A percentile compares a stretch with the other conserved stretches of the same genome.
Evolutionary conservation across 1,140 invertebrate genomes (phyloP).

Genomic region (Zaprionus africanus): DNA sequence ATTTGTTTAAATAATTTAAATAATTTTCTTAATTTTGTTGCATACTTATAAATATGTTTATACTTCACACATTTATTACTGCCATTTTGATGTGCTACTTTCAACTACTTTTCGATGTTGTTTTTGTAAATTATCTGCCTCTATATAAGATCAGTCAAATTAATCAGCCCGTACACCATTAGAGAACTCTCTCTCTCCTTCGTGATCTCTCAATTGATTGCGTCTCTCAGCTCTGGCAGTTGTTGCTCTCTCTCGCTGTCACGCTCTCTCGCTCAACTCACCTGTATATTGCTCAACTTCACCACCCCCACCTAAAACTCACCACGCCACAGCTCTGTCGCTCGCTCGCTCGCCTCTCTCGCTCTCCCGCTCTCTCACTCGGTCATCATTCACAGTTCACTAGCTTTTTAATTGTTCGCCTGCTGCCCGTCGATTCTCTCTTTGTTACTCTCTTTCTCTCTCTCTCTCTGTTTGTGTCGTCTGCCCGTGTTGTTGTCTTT

Average conservation of each 20-base stretch:
- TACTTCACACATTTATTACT: slow-evolving; percentile 32
- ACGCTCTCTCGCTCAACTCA: slow-evolving; percentile 9
- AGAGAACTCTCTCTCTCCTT: neutral
- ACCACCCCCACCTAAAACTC: slow-evolving; percentile 11
- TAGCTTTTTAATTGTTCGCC: slow-evolving; percentile 18
- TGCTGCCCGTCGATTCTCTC: slow-evolving; percentile 13
- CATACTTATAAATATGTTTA: slow-evolving; percentile 35
- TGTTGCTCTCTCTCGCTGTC: slow-evolving; percentile 8
- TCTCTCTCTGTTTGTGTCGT: slow-evolving; percentile 38
- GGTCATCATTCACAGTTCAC: slow-evolving; percentile 9
- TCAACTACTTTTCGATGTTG: slow-evolving; percentile 72
- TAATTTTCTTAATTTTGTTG: slow-evolving; percentile 40
- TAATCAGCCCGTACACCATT: slow-evolving; percentile 44
- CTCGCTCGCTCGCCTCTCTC: slow-evolving; percentile 7
- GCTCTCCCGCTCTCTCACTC: slow-evolving; percentile 4
- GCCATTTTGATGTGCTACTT: slow-evolving; percentile 45
- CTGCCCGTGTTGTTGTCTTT: slow-evolving; percentile 72
- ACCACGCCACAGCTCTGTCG: slow-evolving; percentile 15
- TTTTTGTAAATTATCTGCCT: slow-evolving; percentile 83
- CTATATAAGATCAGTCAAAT: slow-evolving; percentile 50
- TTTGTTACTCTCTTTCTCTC: neutral
- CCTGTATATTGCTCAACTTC: neutral
- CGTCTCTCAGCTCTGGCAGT: slow-evolving; percentile 2
- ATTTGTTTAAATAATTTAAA: neutral
- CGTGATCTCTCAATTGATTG: slow-evolving; percentile 8